A percentile compares a stretch with the other conserved stretches of the same genome.
Conservation (phyloP, 2,797 vertebrate species). For the Crax fasciolata region DNA sequence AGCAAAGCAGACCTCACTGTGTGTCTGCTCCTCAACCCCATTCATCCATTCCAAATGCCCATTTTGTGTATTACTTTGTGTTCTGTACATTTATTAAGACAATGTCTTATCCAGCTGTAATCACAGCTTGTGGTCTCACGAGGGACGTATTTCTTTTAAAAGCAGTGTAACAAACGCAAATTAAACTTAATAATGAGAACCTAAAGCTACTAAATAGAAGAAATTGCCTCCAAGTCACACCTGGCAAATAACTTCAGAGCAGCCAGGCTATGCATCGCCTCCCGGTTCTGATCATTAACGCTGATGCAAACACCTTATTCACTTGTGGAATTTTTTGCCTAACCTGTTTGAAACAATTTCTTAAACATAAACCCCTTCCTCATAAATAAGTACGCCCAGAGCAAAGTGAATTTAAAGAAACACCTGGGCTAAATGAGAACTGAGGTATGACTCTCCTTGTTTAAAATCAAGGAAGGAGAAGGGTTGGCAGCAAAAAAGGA, state of each 20-base stretch:
- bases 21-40: fast-evolving
- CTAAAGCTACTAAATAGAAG: not conserved
- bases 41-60: not conserved
- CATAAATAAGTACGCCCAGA: not conserved
- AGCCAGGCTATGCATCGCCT: not conserved
- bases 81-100: not conserved
- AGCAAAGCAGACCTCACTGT: not conserved
- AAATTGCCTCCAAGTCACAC: not conserved
- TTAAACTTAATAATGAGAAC: not conserved
- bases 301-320: not conserved
- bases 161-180: not conserved
- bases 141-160: not conserved
- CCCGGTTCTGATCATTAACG: not conserved
- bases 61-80: not conserved
- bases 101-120: not conserved
- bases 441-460: not conserved
- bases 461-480: conserved; percentile 19
- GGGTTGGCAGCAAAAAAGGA: not conserved
- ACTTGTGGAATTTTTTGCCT: not conserved
- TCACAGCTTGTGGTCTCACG: not conserved
- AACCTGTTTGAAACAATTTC: conserved; percentile 1
- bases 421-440: not conserved
- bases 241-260: not conserved
- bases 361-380: not conserved
- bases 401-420: not conserved